Base-by-base conservation (phyloP, 1,140 invertebrate genomes). In the Pseudomyrmex flavicornis region DNA sequence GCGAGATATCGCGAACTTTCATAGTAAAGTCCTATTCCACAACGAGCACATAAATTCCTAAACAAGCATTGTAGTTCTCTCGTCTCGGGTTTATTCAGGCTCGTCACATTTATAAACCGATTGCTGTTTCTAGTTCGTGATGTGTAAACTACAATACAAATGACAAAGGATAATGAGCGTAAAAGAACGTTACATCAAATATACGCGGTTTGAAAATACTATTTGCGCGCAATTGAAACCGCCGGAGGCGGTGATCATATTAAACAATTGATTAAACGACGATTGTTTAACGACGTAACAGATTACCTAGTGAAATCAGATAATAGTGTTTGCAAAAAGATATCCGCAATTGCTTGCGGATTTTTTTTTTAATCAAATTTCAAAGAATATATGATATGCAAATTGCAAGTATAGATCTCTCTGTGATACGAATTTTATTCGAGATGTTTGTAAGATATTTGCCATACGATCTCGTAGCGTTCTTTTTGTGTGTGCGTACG, bases 1-100 rank as follows among this genome's bases (percentile, higher is more conserved):
- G 59, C 35, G 35, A 35, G 35, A 80, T 69, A 79, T 80, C 66
- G 66, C 63, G 61, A 70, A 79, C 76, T 79, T 35, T 7, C 69
- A 59, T 50, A 70, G 44, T 50, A 70, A 59, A 70, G 12, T 44
- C 7, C 8, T 13, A 20, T 54, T 8, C 44, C 7, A 13, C 7
- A 9, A 20, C 46, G 54, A 48, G 52, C 44, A n/a, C 46, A 59
- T 70, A 70, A 70, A 46, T 15, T 12, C 8, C 2, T 35, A 35
- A 35, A 35, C 35, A 35, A 35, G 5, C 35, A 7, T 35, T 35
- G 35, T 35, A 35, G 35, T 35, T 35, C 5, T 35, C 35, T 35
- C 35, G 4, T 13, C n/a, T 50, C 35, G 48, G 54, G 15, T 48
- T 61, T 59, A 59, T 35, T 52, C 15, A 17, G 5, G 5, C 35